Evolutionary conservation across 2,888 invertebrate species (phyloP).

Genomic region (Drosophila neonasuta): DNA sequence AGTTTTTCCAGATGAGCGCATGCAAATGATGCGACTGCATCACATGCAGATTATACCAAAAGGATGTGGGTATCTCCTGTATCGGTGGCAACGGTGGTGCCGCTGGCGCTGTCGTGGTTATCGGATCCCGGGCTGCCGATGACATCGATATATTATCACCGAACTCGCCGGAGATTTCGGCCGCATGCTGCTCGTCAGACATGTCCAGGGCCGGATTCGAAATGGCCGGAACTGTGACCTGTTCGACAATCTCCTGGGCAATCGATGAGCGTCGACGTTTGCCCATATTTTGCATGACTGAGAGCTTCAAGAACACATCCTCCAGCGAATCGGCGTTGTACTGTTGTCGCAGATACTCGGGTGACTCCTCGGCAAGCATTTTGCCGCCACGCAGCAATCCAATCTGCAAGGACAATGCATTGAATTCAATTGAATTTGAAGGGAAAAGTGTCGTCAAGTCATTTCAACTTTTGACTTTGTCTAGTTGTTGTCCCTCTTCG

Average conservation of each 20-base stretch:
- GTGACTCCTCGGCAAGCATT: slow-evolving; percentile 92
- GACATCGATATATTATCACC: slow-evolving; percentile 92
- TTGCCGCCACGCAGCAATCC: slow-evolving; percentile 92
- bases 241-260: slow-evolving; percentile 88
- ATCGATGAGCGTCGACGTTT: slow-evolving; percentile 91
- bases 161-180: slow-evolving; percentile 93
- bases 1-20: slow-evolving; percentile 94
- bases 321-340: slow-evolving; percentile 89
- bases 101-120: slow-evolving; percentile 84
- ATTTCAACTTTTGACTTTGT: slow-evolving; percentile 71
- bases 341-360: slow-evolving; percentile 87
- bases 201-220: slow-evolving; percentile 87
- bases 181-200: slow-evolving; percentile 86
- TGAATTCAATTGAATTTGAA: slow-evolving; percentile 1
- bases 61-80: slow-evolving; percentile 84
- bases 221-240: slow-evolving; percentile 86
- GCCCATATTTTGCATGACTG: slow-evolving; percentile 91
- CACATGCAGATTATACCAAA: slow-evolving; percentile 85
- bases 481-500: slow-evolving; percentile 21
- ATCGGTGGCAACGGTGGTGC: slow-evolving; percentile 88
- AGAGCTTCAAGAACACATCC: slow-evolving; percentile 91
- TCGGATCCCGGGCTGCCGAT: slow-evolving; percentile 87
- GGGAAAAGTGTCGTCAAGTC: slow-evolving; percentile 64
- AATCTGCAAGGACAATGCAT: slow-evolving; percentile 83
- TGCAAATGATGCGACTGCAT: slow-evolving; percentile 89